phyloP scores from a whole-genome alignment of 2,113 vertebrate genomes.

The Macaca mulatta region DNA sequence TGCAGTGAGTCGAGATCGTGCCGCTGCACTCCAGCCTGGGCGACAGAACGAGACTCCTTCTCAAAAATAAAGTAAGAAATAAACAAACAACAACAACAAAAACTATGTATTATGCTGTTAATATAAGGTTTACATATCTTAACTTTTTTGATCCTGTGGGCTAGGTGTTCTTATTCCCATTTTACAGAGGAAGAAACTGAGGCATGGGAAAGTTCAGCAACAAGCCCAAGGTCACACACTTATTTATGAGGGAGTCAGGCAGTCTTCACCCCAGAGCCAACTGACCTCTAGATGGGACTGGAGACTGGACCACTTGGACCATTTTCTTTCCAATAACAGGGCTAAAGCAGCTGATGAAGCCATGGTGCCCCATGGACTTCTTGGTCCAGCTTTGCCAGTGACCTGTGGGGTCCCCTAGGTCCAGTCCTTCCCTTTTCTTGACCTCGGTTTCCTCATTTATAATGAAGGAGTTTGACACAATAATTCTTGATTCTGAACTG shows the following conservation, averaged over 20 bases:
- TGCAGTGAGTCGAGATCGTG: too few relatives aligned
- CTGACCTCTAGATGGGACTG: not conserved
- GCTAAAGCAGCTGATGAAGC: not conserved
- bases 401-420: too few relatives aligned
- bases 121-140: not conserved
- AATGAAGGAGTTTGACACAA: not conserved
- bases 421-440: not conserved
- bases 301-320: not conserved
- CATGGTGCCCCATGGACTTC: not conserved
- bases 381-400: not conserved
- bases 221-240: not conserved
- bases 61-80: too few relatives aligned
- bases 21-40: too few relatives aligned
- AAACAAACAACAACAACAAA: too few relatives aligned
- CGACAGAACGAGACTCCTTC: too few relatives aligned
- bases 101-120: not conserved
- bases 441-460: slow-evolving; percentile 2
- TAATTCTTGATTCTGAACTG: not conserved
- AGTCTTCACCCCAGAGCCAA: not conserved
- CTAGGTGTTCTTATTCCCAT: not conserved
- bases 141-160: not conserved
- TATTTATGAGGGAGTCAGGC: not conserved
- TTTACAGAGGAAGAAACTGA: slow-evolving; percentile 16
- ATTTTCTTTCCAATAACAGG: not conserved
- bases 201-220: not conserved